Percentiles rank a stretch among this genome's conserved stretches.
Conservation (phyloP, 2,888 invertebrate genomes). For the Teleogryllus oceanicus region DNA sequence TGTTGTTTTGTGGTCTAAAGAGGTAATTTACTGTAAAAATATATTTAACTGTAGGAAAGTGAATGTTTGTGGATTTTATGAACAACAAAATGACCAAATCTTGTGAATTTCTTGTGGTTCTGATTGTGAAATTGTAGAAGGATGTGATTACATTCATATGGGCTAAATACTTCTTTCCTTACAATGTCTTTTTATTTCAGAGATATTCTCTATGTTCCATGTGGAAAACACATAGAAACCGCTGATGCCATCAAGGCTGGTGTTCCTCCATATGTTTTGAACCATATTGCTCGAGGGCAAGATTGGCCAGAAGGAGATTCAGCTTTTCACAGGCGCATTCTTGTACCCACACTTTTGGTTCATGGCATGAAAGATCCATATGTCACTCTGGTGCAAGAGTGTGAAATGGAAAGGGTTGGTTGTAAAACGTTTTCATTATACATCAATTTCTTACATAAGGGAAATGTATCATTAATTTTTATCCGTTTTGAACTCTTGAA, state of each 20-base stretch:
- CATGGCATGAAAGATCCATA: slow-evolving; percentile 63
- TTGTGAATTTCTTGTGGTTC: background rate
- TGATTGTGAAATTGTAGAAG: background rate
- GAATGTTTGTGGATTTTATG: too few relatives aligned
- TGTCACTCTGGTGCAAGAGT: slow-evolving; percentile 64
- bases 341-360: slow-evolving; percentile 61
- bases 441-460: background rate
- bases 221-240: slow-evolving; percentile 54
- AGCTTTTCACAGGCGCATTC: slow-evolving; percentile 61
- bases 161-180: background rate
- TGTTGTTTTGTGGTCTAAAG: slow-evolving; percentile 57
- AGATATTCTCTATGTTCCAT: slow-evolving; percentile 54
- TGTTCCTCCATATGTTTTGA: slow-evolving; percentile 49
- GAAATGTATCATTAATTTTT: background rate
- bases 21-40: slow-evolving; percentile 43
- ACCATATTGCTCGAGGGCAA: slow-evolving; percentile 57
- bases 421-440: slow-evolving; percentile 39
- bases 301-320: slow-evolving; percentile 66
- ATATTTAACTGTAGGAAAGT: too few relatives aligned
- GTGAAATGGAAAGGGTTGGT: slow-evolving; percentile 61
- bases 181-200: slow-evolving; percentile 42
- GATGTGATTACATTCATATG: background rate
- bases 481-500: too few relatives aligned
- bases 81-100: background rate
- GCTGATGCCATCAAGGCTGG: slow-evolving; percentile 44